phyloP scores from a whole-genome alignment of 2,113 vertebrate genomes.

The Callipepla californica region DNA sequence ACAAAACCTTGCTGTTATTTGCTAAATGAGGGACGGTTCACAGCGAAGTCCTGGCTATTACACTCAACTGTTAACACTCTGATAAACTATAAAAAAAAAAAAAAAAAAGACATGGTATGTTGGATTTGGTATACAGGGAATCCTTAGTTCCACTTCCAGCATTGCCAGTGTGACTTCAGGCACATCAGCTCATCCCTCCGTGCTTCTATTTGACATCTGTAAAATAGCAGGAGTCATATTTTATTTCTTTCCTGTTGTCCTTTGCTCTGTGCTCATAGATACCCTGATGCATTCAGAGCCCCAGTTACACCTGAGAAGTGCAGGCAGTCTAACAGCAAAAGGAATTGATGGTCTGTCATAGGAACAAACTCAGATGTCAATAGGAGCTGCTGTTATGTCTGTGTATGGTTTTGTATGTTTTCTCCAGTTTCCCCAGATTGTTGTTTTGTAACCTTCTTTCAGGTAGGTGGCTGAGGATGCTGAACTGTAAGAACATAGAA shows the following conservation, averaged over 20 bases:
- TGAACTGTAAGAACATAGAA: not conserved
- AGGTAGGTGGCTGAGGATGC: not conserved
- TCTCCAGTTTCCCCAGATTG: not conserved
- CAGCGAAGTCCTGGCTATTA: not conserved
- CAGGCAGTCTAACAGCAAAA: not conserved
- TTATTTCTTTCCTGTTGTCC: not conserved
- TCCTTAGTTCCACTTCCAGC: not conserved
- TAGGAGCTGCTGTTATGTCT: not conserved
- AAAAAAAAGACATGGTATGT: not conserved
- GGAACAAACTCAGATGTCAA: not conserved
- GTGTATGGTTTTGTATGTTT: not conserved
- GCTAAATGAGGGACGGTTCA: fast-evolving
- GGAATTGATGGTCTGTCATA: not conserved
- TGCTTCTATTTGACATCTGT: not conserved
- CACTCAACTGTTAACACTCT: fast-evolving
- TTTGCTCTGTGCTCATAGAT: not conserved
- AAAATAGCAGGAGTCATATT: not conserved
- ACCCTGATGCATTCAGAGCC: not conserved
- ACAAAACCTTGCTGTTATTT: not conserved
- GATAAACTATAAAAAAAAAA: not conserved
- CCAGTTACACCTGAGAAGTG: not conserved
- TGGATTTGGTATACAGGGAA: not conserved
- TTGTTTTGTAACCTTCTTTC: not conserved
- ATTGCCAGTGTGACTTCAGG: not conserved
- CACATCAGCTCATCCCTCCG: not conserved